Percentiles rank a stretch among this genome's conserved stretches.
Conservation (phyloP, 2,888 invertebrate species). For the Agrochola lota region DNA sequence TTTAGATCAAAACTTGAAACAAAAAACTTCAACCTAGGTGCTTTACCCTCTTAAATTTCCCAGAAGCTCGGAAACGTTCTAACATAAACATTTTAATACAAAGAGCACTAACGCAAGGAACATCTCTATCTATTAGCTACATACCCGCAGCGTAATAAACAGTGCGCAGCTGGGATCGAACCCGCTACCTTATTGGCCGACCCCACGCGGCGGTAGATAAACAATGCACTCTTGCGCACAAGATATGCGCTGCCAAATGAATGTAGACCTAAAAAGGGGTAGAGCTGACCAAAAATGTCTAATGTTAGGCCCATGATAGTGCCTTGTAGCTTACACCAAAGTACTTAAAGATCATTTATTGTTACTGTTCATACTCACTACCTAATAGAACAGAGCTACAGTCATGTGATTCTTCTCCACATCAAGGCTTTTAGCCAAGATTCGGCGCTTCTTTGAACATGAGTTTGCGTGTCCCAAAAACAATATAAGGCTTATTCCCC, state of each 20-base stretch:
- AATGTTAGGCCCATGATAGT: background rate
- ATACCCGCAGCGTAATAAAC: constrained; percentile 70
- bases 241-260: constrained; percentile 78
- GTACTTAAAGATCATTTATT: constrained; percentile 7
- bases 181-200: constrained; percentile 83
- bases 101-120: constrained; percentile 47
- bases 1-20: background rate
- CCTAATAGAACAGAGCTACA: too few species aligned
- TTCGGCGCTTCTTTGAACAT: background rate
- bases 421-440: background rate
- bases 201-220: constrained; percentile 81
- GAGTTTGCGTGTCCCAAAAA: background rate
- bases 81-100: constrained; percentile 58
- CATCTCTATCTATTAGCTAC: constrained; percentile 64
- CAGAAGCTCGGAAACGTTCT: constrained; percentile 31
- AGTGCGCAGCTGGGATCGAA: constrained; percentile 72
- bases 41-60: background rate
- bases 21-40: background rate
- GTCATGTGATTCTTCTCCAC: background rate
- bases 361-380: background rate
- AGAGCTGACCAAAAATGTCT: constrained; percentile 49
- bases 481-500: background rate
- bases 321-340: background rate
- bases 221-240: constrained; percentile 78
- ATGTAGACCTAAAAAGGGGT: constrained; percentile 58